phyloP scores from a whole-genome alignment of 2,113 vertebrate species.

The Polypterus bichir region DNA sequence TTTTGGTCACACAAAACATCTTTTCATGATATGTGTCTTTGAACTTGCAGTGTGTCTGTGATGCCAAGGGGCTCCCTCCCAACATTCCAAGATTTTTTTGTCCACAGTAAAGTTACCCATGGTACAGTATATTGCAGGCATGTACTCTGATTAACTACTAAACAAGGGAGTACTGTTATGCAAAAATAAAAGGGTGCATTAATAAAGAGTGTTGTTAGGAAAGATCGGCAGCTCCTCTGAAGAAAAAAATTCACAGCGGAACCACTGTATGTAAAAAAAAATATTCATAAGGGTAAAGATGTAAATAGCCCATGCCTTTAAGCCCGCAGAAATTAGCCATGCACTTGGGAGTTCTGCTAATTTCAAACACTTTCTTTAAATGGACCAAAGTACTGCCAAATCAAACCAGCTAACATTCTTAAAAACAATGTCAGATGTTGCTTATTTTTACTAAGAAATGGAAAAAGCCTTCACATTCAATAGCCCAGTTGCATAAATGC shows the following conservation, averaged over 20 bases:
- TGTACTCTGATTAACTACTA: not conserved
- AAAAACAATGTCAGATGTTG: conserved; percentile 1
- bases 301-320: too few relatives aligned
- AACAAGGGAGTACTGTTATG: not conserved
- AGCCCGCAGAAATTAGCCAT: too few relatives aligned
- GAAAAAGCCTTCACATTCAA: too few relatives aligned
- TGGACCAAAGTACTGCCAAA: not conserved
- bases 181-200: conserved; percentile 1
- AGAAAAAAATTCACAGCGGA: not conserved
- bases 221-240: not conserved
- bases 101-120: not conserved
- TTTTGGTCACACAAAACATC: conserved; percentile 1
- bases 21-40: conserved; percentile 3
- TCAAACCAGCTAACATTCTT: not conserved
- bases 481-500: too few relatives aligned
- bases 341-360: not conserved
- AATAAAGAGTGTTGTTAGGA: not conserved
- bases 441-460: not conserved
- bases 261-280: conserved; percentile 7
- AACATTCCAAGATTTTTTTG: conserved; percentile 1
- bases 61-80: not conserved
- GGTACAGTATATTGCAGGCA: not conserved
- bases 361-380: not conserved
- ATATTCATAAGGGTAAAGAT: not conserved
- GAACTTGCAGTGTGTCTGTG: not conserved